Evolutionary conservation across 2,888 invertebrate species (phyloP).

Genomic region (Amphimallon solstitiale): DNA sequence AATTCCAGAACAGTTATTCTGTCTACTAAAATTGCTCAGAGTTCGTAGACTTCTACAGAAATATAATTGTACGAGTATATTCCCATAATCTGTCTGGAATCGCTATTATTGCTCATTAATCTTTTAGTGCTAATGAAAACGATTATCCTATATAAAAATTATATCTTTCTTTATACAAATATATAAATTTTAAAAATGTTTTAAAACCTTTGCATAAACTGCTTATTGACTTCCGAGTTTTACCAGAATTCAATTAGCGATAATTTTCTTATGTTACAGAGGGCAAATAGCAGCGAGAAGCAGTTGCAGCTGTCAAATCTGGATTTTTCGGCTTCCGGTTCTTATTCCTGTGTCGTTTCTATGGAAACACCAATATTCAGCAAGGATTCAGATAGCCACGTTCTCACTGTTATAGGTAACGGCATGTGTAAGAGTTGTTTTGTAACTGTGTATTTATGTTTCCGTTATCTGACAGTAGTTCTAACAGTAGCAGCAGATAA

Average conservation of each 20-base stretch:
- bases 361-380: slow-evolving; percentile 85
- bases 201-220: not conserved
- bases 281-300: slow-evolving; percentile 73
- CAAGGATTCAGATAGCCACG: slow-evolving; percentile 79
- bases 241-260: not conserved
- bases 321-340: slow-evolving; percentile 81
- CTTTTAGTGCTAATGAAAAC: not conserved
- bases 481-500: slow-evolving; percentile 12
- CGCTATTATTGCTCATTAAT: too few species aligned
- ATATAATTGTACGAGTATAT: too few species aligned
- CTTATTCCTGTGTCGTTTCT: slow-evolving; percentile 85
- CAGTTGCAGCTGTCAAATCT: slow-evolving; percentile 77
- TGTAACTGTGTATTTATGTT: slow-evolving; percentile 8
- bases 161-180: not conserved
- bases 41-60: too few species aligned
- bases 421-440: slow-evolving; percentile 6
- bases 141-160: not conserved
- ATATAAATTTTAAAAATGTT: not conserved
- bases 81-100: too few species aligned
- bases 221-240: slow-evolving; percentile 1
- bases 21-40: too few species aligned
- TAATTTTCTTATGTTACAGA: slow-evolving; percentile 64
- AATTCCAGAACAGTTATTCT: too few species aligned
- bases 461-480: slow-evolving; percentile 11
- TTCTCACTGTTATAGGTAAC: slow-evolving; percentile 82